Evolutionary conservation across 2,888 invertebrate species (phyloP).

Genomic region (Timandra comae): DNA sequence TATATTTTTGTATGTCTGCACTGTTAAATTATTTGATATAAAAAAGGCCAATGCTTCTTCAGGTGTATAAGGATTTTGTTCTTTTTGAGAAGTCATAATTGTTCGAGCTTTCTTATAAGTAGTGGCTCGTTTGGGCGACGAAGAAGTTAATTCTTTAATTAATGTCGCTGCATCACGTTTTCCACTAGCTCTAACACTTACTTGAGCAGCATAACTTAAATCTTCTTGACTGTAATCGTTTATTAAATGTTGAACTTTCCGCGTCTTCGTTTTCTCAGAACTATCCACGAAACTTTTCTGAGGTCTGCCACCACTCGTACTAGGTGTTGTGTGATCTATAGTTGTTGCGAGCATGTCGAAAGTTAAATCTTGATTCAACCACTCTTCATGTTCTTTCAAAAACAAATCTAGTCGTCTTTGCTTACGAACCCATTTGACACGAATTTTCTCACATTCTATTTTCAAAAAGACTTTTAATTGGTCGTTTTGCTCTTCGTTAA

Average conservation of each 20-base stretch:
- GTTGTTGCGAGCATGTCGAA: constrained; percentile 1
- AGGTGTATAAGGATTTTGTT: constrained; percentile 1
- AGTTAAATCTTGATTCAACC: constrained; percentile 5
- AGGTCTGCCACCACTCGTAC: constrained; percentile 4
- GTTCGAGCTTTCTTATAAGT: constrained; percentile 8
- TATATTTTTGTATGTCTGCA: too few relatives aligned
- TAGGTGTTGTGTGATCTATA: background rate
- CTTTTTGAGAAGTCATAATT: constrained; percentile 1
- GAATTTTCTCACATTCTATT: constrained; percentile 9
- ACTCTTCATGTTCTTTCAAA: constrained; percentile 4
- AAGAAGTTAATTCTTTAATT: constrained; percentile 6
- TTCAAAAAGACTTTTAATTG: constrained; percentile 3
- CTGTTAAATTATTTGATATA: too few relatives aligned
- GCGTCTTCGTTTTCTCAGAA: constrained; percentile 2
- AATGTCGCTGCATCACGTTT: constrained; percentile 9
- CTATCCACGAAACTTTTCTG: constrained; percentile 4
- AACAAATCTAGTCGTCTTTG: constrained; percentile 8
- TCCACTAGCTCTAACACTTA: constrained; percentile 9
- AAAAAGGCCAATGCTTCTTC: too few relatives aligned
- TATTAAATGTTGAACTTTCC: constrained; percentile 7
- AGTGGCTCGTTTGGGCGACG: constrained; percentile 6
- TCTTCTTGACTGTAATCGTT: constrained; percentile 6
- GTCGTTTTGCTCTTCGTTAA: constrained; percentile 2
- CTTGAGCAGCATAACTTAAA: constrained; percentile 7
- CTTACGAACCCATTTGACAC: constrained; percentile 5